Evolutionary conservation across 2,797 vertebrate species (phyloP), one percentile per base, ranked within the genome.

Genomic region (Phataginus tricuspis): DNA sequence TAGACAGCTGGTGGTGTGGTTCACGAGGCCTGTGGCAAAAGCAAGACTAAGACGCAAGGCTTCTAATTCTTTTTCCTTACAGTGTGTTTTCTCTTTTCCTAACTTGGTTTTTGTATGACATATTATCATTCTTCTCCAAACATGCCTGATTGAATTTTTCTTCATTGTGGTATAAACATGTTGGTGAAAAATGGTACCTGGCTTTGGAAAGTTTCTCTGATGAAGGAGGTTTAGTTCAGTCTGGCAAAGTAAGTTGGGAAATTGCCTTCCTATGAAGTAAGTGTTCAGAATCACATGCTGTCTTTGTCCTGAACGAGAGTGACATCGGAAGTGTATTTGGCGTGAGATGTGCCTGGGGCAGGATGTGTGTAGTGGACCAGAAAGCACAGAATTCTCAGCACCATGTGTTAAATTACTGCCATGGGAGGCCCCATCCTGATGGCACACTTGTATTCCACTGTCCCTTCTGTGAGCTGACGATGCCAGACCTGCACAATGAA

Each of bases 231-330:
- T 93, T 85, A 37, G 63, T 87, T 69, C 49, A 64, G 0, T 34
- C 21, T 97, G 72, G 61, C 85, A 80, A 25, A 29, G 71, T 64
- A 74, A 68, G 55, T 64, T 90, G 91, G 85, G 79, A 93, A 86
- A 95, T 91, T 72, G 55, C 57, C 15, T 95, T 92, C 71, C 86
- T 90, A 19, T 97, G 96, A 96, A 86, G 21, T 95, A 80, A 87
- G 79, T 92, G 71, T 90, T 96, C 15, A 75, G 45, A 87, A 74
- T 94, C 94, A 68, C 66, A 87, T 42, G 14, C 34, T 4, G 14
- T 83, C 45, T 86, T 68, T 7, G 8, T 71, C 66, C 90, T 53
- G 29, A 84, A 68, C 64, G 89, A 84, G 86, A 61, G 51, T 10
- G 34, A 45, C 42, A 31, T 9, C 86, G 86, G 89, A 93, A 88